A percentile compares a stretch with the other conserved stretches of the same genome.
Conservation (phyloP, 2,888 invertebrate species). For the Siphonodentalium dalli region DNA sequence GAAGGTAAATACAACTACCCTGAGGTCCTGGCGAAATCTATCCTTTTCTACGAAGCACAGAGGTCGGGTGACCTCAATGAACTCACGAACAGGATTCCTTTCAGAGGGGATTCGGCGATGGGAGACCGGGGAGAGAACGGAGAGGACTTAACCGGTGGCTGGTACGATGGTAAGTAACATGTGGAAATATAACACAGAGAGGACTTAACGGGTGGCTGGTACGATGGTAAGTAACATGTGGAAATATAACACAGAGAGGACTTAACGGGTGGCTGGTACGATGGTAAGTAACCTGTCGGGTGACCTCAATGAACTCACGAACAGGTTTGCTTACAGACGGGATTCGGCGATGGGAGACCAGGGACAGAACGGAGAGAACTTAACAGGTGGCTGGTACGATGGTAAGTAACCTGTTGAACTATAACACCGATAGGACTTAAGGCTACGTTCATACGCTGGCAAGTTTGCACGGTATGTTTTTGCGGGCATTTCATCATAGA, state of each 20-base stretch:
- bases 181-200: too few relatives aligned
- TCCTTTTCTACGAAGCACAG: slow-evolving; percentile 61
- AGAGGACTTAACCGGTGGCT: slow-evolving; percentile 60
- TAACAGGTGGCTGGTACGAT: slow-evolving; percentile 63
- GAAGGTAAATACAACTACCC: slow-evolving; percentile 49
- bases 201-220: slow-evolving; percentile 62
- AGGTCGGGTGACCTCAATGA: slow-evolving; percentile 58
- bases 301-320: slow-evolving; percentile 44
- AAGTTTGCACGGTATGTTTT: too few relatives aligned
- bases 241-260: slow-evolving; percentile 58
- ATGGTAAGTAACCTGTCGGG: slow-evolving; percentile 62
- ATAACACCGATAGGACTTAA: slow-evolving; percentile 56
- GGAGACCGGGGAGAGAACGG: slow-evolving; percentile 47
- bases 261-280: slow-evolving; percentile 62
- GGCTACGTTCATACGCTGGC: slow-evolving; percentile 63
- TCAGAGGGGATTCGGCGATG: slow-evolving; percentile 56
- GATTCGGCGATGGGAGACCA: slow-evolving; percentile 54
- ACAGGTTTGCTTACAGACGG: slow-evolving; percentile 52
- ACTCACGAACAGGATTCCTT: slow-evolving; percentile 42
- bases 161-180: slow-evolving; percentile 62
- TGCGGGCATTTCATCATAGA: too few relatives aligned
- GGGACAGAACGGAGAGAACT: slow-evolving; percentile 50
- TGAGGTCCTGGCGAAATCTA: slow-evolving; percentile 54
- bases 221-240: slow-evolving; percentile 60
- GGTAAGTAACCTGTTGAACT: too few relatives aligned